phyloP scores from a whole-genome alignment of 2,797 vertebrate species.

The Epinephelus awoara region DNA sequence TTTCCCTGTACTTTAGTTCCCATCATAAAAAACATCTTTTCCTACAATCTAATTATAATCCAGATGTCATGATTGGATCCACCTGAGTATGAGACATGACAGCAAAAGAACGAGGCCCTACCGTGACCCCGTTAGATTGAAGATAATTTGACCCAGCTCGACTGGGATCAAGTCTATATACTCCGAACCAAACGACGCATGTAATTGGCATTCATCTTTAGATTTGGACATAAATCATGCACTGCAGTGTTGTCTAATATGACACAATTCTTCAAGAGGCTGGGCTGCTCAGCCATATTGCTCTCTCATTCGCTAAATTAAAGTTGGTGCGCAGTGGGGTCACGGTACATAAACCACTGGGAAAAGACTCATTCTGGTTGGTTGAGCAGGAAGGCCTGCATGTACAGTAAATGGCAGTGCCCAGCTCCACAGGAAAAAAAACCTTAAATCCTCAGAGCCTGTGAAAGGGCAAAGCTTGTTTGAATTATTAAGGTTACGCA shows the following conservation, averaged over 20 bases:
- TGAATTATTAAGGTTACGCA: neutral
- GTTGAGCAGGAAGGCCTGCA: neutral
- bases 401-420: neutral
- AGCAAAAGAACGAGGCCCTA: neutral
- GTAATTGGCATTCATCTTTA: neutral
- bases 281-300: constrained; percentile 17
- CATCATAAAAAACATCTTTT: neutral
- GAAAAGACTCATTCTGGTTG: constrained; percentile 6
- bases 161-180: neutral
- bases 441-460: neutral
- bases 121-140: neutral
- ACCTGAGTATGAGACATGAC: neutral
- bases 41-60: neutral
- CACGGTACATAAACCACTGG: neutral
- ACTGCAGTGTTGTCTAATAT: neutral
- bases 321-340: constrained; percentile 4
- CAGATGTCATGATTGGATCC: neutral
- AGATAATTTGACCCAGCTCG: neutral
- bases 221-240: neutral
- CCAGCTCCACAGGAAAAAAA: neutral
- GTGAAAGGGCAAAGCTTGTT: constrained; percentile 12
- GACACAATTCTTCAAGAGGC: neutral
- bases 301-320: constrained; percentile 10
- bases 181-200: neutral
- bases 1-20: neutral